Evolutionary conservation across 2,797 vertebrate genomes (phyloP).

Genomic region (Gymnopithys bicolor): DNA sequence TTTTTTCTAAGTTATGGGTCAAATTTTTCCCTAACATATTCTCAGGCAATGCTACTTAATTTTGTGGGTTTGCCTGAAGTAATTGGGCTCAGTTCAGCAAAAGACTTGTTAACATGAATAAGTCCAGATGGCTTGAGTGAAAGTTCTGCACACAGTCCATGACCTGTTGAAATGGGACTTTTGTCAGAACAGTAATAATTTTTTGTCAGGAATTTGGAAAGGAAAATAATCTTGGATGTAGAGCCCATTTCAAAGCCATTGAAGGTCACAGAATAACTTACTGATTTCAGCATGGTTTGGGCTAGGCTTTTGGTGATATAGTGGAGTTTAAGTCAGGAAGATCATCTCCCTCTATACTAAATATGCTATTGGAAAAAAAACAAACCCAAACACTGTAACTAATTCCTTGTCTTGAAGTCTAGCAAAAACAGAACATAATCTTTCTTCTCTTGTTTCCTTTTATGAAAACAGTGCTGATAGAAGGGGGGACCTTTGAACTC

Average conservation of each 20-base stretch:
- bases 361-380: neutral
- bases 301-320: neutral
- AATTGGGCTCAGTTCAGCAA: neutral
- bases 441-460: slow-evolving; percentile 64
- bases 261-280: neutral
- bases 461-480: slow-evolving; percentile 40
- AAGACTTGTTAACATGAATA: neutral
- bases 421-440: slow-evolving; percentile 55
- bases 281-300: neutral
- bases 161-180: neutral
- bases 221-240: neutral
- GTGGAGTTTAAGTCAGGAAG: neutral
- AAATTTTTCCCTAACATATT: neutral
- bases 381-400: neutral
- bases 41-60: neutral
- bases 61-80: neutral
- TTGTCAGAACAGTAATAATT: neutral
- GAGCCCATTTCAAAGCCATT: neutral
- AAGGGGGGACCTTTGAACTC: slow-evolving; percentile 50
- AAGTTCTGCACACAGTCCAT: neutral
- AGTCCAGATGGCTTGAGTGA: neutral
- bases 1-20: neutral
- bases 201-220: neutral
- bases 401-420: slow-evolving; percentile 23
- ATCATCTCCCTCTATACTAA: neutral